Evolutionary conservation across 2,797 vertebrate genomes (phyloP).

Genomic region (Rhinella marina): DNA sequence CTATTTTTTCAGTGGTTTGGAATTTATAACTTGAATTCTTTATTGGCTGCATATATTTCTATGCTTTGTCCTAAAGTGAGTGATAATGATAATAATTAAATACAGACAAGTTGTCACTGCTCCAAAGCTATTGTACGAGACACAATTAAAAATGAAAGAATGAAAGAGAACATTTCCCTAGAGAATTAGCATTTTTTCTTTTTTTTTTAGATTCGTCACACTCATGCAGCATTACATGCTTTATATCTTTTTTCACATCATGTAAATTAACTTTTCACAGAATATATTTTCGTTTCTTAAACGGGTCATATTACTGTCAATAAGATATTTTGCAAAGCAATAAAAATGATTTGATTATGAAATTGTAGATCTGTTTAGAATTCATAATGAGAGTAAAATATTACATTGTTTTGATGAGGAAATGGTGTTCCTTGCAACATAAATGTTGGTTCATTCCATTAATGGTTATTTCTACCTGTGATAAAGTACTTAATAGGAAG

Average conservation of each 20-base stretch:
- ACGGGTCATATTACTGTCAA: neutral
- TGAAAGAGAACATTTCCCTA: neutral
- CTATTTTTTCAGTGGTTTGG: neutral
- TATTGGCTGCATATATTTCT: neutral
- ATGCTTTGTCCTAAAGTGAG: neutral
- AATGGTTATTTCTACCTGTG: neutral
- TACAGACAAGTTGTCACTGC: neutral
- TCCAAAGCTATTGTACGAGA: neutral
- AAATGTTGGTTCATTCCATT: neutral
- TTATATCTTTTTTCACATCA: neutral
- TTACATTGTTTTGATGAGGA: neutral
- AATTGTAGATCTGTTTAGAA: neutral
- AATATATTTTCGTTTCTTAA: neutral
- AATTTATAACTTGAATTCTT: neutral
- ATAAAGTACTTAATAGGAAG: neutral
- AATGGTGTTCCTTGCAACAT: neutral
- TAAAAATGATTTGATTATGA: neutral
- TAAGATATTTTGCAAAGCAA: neutral
- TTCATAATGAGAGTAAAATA: neutral
- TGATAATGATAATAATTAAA: slow-evolving; percentile 11
- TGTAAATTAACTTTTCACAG: neutral
- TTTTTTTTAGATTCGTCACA: neutral
- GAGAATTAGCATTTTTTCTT: neutral
- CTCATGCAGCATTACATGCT: neutral
- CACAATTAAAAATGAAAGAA: neutral